Evolutionary conservation across 92 coral and sea anemone species (phyloP).

Genomic region (Siderastrea radians): DNA sequence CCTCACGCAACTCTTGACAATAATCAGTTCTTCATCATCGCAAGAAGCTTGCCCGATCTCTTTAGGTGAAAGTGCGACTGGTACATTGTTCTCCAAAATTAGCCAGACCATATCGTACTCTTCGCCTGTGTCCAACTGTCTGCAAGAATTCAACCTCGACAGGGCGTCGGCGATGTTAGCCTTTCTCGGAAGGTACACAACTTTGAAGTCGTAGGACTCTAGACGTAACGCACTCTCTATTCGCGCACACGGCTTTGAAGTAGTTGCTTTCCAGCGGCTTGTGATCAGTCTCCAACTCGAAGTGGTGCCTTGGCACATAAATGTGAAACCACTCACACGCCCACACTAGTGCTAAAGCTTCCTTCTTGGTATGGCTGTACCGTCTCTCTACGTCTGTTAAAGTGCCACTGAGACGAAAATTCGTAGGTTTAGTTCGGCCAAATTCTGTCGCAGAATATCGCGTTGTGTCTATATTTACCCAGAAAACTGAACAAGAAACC

Average conservation of each 20-base stretch:
- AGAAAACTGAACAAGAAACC: too few species aligned
- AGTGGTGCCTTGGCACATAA: not conserved
- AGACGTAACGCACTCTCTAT: not conserved
- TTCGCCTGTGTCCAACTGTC: not conserved
- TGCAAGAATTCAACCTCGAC: not conserved
- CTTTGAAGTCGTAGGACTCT: not conserved
- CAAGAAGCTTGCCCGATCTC: not conserved
- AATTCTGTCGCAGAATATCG: too few species aligned
- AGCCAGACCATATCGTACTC: too few species aligned
- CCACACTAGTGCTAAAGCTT: not conserved
- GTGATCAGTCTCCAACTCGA: too few species aligned
- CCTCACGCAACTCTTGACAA: not conserved
- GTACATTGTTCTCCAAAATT: too few species aligned
- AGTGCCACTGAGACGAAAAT: too few species aligned
- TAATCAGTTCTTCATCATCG: not conserved
- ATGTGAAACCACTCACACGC: not conserved
- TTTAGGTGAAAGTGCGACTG: too few species aligned
- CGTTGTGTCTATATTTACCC: too few species aligned
- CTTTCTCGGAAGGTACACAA: not conserved
- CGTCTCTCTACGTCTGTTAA: too few species aligned
- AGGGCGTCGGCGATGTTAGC: not conserved
- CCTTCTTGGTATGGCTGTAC: constrained; percentile 33
- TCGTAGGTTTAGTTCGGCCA: too few species aligned
- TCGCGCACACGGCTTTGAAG: not conserved
- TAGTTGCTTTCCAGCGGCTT: not conserved